Evolutionary conservation across 1,140 invertebrate genomes (phyloP).

Genomic region (Diplogasteroides magnus): DNA sequence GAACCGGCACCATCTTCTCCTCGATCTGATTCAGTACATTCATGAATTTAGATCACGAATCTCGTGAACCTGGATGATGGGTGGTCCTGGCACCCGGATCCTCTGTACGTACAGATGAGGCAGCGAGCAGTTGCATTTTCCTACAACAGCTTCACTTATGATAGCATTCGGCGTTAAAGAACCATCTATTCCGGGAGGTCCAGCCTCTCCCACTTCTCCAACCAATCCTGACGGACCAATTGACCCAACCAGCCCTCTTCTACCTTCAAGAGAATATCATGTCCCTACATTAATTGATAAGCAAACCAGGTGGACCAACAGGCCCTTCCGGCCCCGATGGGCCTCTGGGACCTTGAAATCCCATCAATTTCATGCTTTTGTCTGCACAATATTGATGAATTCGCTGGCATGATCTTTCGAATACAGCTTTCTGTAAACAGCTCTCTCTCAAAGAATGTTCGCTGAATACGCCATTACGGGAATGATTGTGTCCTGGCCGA

Average conservation of each 20-base stretch:
- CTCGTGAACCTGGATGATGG: constrained; percentile 33
- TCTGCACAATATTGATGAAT: constrained; percentile 53
- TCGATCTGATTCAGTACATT: constrained; percentile 35
- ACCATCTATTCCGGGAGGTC: constrained; percentile 42
- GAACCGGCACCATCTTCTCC: constrained; percentile 54
- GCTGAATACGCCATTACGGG: constrained; percentile 38
- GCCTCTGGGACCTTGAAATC: constrained; percentile 41
- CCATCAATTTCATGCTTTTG: constrained; percentile 43
- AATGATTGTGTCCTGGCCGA: constrained; percentile 54
- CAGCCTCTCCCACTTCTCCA: constrained; percentile 39
- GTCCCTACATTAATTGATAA: neutral
- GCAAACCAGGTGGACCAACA: constrained; percentile 40
- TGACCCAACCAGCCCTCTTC: constrained; percentile 24
- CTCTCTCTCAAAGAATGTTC: too few relatives aligned
- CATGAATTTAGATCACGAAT: neutral
- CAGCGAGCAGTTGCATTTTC: constrained; percentile 48
- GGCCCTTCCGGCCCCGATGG: constrained; percentile 32
- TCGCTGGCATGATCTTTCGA: constrained; percentile 47
- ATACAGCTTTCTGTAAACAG: constrained; percentile 46
- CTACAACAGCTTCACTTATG: too few relatives aligned
- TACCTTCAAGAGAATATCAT: neutral
- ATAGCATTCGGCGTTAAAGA: constrained; percentile 18
- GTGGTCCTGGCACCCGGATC: constrained; percentile 48
- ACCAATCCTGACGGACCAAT: constrained; percentile 31
- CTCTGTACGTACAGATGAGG: constrained; percentile 52